Evolutionary conservation across 64 coral and sea anemone genomes (phyloP), one percentile per base, ranked within the genome.

Genomic region (Catalaphyllia jardinei): DNA sequence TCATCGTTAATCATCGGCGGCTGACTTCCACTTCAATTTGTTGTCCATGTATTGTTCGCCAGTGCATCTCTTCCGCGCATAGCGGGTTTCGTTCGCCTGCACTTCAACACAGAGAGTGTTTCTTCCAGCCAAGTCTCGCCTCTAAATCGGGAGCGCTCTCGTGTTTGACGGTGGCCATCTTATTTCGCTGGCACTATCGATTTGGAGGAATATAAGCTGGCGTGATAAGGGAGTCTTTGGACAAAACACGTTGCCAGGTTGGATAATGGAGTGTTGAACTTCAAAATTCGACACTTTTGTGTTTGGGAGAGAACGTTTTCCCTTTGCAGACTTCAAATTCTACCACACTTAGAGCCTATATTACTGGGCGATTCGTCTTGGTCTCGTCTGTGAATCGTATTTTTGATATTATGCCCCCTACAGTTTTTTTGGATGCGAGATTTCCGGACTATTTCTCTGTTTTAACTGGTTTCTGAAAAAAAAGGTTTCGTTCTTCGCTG

Each of bases 31-130:
- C 88, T 97, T 79, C 74, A 90, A 88, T 88, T 93, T 91, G 91
- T 93, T 88, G 83, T 80, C 72, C 17, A 51, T 69, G 88, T 82
- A 97, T 97, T 97, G 95, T 93, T 89, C 88, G 52, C 74, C 69
- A 55, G 49, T 90, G 73, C 82, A 77, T 18, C 88, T 96, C 83
- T 67, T 79, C 90, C 52, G 52, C 38, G 35, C 5, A 64, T 42
- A 49, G 63, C 78, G 78, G 78, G 39, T 30, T 75, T 75, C 50
- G 73, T 81, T 74, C 71, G 77, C 35, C 18, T n/a, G 8, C 13
- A n/a, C 69, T 31, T 49, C 31, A 80, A 73, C 63, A 61, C 29
- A 28, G 12, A 81, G 22, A 72, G 59, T 46, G 39, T 60, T 73
- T 80, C 65, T 67, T 31, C 81, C 13, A 85, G 59, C 61, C 30